Percentiles rank a stretch among this genome's conserved stretches.
Evolutionary conservation across 2,113 vertebrate species (phyloP).

Genomic region (Bubo bubo): DNA sequence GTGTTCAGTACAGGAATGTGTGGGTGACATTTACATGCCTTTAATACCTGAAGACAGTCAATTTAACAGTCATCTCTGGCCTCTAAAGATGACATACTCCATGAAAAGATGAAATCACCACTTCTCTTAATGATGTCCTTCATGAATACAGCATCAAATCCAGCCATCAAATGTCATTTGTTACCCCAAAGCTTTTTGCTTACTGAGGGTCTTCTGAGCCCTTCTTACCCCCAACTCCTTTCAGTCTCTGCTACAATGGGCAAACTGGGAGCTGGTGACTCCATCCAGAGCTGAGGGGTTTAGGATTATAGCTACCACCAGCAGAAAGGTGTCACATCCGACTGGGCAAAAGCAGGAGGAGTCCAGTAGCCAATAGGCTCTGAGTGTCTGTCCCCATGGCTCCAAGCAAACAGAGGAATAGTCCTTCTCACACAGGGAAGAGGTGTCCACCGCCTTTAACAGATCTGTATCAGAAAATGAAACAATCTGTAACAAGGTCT

Average conservation of each 20-base stretch:
- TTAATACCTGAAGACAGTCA: slow-evolving; percentile 50
- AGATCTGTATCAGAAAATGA: not conserved
- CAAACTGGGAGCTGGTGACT: not conserved
- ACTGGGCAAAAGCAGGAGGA: not conserved
- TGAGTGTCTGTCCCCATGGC: not conserved
- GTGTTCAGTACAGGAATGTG: slow-evolving; percentile 39
- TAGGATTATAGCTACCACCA: not conserved
- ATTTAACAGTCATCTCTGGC: slow-evolving; percentile 50
- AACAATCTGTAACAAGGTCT: not conserved
- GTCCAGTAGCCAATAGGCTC: not conserved
- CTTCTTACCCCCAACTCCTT: not conserved
- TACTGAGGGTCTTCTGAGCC: not conserved
- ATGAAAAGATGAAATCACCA: slow-evolving; percentile 34
- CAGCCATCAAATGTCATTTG: not conserved
- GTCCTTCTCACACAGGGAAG: not conserved
- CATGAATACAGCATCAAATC: not conserved
- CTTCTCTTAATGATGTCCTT: slow-evolving; percentile 19
- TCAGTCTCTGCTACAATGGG: not conserved
- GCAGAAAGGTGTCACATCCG: not conserved
- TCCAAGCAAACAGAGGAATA: not conserved
- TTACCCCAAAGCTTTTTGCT: not conserved
- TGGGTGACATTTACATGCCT: slow-evolving; percentile 58
- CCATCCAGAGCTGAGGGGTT: not conserved
- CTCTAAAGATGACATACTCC: slow-evolving; percentile 43
- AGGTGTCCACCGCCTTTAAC: not conserved